A percentile compares a stretch with the other conserved stretches of the same genome.
Evolutionary conservation across 2,113 vertebrate genomes (phyloP).

Genomic region (Chunga burmeisteri): DNA sequence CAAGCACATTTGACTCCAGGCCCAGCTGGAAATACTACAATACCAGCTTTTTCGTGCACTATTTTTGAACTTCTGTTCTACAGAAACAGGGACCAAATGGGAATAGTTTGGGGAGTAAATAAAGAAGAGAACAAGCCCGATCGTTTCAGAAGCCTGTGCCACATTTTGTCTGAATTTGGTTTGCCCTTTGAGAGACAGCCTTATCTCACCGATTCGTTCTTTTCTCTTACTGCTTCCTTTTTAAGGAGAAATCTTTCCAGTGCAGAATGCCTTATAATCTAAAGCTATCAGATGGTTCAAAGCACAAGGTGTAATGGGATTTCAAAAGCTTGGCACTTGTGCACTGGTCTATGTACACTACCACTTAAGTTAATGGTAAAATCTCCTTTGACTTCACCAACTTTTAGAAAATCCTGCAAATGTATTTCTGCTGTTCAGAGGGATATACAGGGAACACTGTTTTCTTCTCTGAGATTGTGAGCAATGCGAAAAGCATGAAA

Average conservation of each 20-base stretch:
- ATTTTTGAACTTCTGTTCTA: conserved; percentile 5
- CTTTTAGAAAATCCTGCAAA: background rate
- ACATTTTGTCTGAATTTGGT: conserved; percentile 28
- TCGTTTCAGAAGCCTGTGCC: background rate
- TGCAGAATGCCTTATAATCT: background rate
- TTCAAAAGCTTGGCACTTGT: background rate
- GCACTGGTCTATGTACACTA: background rate
- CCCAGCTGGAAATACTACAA: background rate
- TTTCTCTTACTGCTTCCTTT: conserved; percentile 19
- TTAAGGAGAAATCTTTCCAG: conserved; percentile 16
- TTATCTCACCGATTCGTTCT: conserved; percentile 10
- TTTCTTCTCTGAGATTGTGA: background rate
- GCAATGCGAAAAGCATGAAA: background rate
- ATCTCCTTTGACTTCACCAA: background rate
- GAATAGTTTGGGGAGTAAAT: background rate
- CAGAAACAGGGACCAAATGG: background rate
- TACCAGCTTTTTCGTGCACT: background rate
- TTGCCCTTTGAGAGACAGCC: background rate
- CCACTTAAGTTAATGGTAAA: background rate
- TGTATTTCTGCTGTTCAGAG: background rate
- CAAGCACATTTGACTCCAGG: background rate
- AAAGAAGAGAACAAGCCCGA: background rate
- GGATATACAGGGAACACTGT: background rate
- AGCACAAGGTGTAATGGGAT: background rate
- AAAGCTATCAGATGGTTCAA: background rate